Base-by-base conservation (phyloP, 2,888 invertebrate genomes). In the Ctena decussata region DNA sequence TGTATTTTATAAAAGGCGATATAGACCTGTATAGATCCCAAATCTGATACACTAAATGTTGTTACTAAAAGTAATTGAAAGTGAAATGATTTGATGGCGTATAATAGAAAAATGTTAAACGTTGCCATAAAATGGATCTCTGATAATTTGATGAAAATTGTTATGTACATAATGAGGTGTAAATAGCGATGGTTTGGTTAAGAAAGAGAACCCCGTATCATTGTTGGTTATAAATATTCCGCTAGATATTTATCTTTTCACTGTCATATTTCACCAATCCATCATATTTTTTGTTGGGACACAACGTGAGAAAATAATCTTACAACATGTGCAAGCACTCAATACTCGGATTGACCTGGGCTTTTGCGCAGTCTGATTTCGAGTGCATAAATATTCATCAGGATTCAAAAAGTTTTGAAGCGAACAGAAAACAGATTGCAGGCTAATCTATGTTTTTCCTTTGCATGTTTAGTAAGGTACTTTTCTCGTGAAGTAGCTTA, bases 111-210 rank as follows among this genome's bases (percentile, higher is more conserved):
- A 65, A 27, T 65, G 27, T 65, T 65, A 65, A 30, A 65, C 1
- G 35, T 30, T 65, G 35, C 65, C 65, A 65, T 65, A 65, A 65
- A 65, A 65, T 65, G 65, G 65, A 65, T 65, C 32, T 65, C 32
- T 65, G 15, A 30, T 24, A 65, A 65, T 35, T n/a, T 35, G 65
- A 65, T 65, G 30, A 65, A 65, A 35, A 32, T 35, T 65, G 65
- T 65, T 35, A 65, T 65, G 65, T 65, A 65, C 18, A 65, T 32
- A 65, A 65, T 65, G 32, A 65, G 65, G 65, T 65, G 65, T 65
- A 65, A 65, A 65, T 65, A 65, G 65, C 65, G 65, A 35, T 65
- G 65, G 65, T 30, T 30, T 21, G 35, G 65, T 35, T 11, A 65
- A 65, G 35, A 65, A 65, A 65, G 65, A 65, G 35, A 12, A 11